phyloP scores from a whole-genome alignment of 2,888 invertebrate genomes.

The Lampropteryx suffumata region DNA sequence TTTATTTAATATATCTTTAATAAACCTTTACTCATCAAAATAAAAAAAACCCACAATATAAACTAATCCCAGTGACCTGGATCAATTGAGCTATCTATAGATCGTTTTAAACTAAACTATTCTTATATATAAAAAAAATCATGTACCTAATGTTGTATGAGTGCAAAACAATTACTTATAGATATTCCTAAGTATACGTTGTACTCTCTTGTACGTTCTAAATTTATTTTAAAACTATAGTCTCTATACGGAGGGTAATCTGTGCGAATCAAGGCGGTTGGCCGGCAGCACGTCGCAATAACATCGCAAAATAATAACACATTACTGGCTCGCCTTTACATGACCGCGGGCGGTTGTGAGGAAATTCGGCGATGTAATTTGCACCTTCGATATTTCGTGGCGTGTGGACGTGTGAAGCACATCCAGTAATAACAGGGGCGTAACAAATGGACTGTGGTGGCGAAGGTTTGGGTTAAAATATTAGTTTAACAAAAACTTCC shows the following conservation, averaged over 20 bases:
- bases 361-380: conserved; percentile 39
- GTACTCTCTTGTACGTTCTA: too few species aligned
- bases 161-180: too few species aligned
- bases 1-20: too few species aligned
- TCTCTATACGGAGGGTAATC: conserved; percentile 2
- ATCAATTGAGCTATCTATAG: too few species aligned
- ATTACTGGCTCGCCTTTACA: conserved; percentile 38
- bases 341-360: conserved; percentile 36
- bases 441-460: conserved; percentile 28
- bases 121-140: too few species aligned
- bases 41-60: too few species aligned
- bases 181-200: too few species aligned
- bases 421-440: conserved; percentile 31
- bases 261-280: conserved; percentile 19
- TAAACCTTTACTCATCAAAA: too few species aligned
- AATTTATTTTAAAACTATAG: not conserved
- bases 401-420: conserved; percentile 29
- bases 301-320: conserved; percentile 52
- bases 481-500: not conserved
- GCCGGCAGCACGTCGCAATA: conserved; percentile 36
- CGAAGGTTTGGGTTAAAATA: conserved; percentile 13
- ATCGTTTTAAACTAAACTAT: too few species aligned
- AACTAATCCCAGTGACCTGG: too few species aligned
- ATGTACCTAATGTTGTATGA: too few species aligned
- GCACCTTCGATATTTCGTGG: conserved; percentile 26